A percentile compares a stretch with the other conserved stretches of the same genome.
Conservation (phyloP, 2,797 vertebrate genomes). For the Tamandua tetradactyla region DNA sequence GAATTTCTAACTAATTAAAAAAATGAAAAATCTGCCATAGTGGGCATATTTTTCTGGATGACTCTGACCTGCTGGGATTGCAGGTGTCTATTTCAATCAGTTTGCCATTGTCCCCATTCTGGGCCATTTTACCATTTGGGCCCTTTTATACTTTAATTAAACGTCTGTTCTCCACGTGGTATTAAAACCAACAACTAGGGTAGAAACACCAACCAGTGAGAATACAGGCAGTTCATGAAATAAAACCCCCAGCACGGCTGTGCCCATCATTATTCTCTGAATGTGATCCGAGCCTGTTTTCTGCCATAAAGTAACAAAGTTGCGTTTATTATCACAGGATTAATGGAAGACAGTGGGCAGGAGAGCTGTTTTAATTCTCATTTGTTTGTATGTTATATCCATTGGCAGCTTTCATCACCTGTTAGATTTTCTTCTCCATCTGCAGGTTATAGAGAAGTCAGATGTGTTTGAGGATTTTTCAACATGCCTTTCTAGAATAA, state of each 20-base stretch:
- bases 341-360: background rate
- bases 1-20: background rate
- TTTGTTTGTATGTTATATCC: background rate
- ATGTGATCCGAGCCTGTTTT: background rate
- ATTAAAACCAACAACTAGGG: background rate
- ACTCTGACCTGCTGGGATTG: background rate
- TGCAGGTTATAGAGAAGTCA: background rate
- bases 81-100: background rate
- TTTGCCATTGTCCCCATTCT: background rate
- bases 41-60: background rate
- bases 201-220: background rate
- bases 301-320: background rate
- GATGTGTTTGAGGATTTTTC: background rate
- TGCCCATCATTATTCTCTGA: background rate
- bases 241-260: background rate
- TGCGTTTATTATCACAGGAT: background rate
- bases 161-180: background rate
- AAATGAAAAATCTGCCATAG: background rate
- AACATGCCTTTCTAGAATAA: conserved; percentile 8
- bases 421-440: background rate
- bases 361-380: background rate
- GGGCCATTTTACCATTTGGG: background rate
- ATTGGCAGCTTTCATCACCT: background rate
- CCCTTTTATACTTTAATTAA: background rate
- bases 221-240: background rate